A percentile compares a stretch with the other conserved stretches of the same genome.
These are phyloP conservation scores for Drosophila neotestacea DNA, from an alignment of 2,888 invertebrate species.

Conservation along the genomic window DNA sequence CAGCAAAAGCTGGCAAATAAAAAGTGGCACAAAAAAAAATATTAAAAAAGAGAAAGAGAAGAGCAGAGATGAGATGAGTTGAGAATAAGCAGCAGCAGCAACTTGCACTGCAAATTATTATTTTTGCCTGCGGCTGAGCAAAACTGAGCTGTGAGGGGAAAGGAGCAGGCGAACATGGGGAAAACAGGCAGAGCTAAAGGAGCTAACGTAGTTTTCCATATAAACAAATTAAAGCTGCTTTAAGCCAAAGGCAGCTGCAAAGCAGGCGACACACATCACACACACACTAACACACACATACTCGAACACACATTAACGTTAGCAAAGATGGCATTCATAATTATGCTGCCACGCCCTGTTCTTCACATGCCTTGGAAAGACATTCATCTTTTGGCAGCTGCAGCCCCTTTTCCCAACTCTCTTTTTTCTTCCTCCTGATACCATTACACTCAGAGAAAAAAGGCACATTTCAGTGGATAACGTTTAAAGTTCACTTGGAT, in stretches of 20 bases:
- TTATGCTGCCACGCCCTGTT: constrained; percentile 61
- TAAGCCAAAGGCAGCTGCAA: constrained; percentile 32
- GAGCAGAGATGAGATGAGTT: constrained; percentile 25
- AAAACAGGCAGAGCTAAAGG: constrained; percentile 8
- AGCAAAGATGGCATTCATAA: constrained; percentile 69
- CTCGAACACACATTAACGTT: constrained; percentile 44
- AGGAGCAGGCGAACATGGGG: neutral
- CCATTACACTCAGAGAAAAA: too few species aligned
- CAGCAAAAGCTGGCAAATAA: constrained; percentile 39
- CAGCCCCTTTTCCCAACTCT: constrained; percentile 1
- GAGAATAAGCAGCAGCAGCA: constrained; percentile 40
- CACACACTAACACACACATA: neutral
- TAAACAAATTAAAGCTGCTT: constrained; percentile 59
- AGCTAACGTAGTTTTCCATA: constrained; percentile 20
- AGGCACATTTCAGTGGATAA: too few species aligned
- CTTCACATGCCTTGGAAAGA: constrained; percentile 47
- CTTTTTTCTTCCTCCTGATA: too few species aligned
- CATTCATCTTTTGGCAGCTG: constrained; percentile 62
- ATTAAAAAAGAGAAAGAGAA: constrained; percentile 15
- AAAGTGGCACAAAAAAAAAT: constrained; percentile 26
- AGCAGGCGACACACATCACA: constrained; percentile 15
- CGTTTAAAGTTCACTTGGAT: too few species aligned
- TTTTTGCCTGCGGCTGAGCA: constrained; percentile 58
- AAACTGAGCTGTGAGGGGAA: neutral
- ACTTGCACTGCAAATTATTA: constrained; percentile 77